Evolutionary conservation across 2,888 invertebrate species (phyloP), one percentile per base, ranked within the genome.

Genomic region (Leucophenga maculata): DNA sequence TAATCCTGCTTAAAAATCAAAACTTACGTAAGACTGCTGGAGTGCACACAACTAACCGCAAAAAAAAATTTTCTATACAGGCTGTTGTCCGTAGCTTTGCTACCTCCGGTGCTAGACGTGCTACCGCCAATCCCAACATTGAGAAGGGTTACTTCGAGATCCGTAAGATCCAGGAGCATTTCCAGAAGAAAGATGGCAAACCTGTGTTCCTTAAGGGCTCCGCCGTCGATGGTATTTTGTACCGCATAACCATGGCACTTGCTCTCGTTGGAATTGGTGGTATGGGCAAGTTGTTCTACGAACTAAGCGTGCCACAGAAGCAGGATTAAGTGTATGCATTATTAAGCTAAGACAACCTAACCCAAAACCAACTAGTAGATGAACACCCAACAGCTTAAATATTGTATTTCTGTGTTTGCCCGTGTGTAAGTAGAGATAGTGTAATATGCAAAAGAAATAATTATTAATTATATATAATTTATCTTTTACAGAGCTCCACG

Each of bases 181-280:
- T 85, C 74, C 89, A 89, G 75, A 82, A 85, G 64, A 77, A 85
- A 3, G 90, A 91, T 80, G 90, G 89, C 6, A 83, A 88, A 22
- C 91, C 90, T 1, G 86, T 91, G 1, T 90, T 89, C 76, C 79
- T 91, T 14, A 91, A 91, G 78, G 89, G 88, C 2, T 91, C 91
- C 6, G 18, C 79, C 0, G 68, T 79, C 26, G 91, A 91, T 76
- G 89, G 86, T 72, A 64, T 90, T 0, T 75, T 91, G 1, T 90
- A 87, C 77, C 84, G 86, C 16, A 13, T 85, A 1, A 90, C 90
- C 1, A 74, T 87, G 32, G 79, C 82, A 0, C 74, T 90, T 0
- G 80, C 85, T 46, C 32, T 85, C 9, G 73, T 88, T 46, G 90
- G 89, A 8, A 8, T 89, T 8, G 87, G 84, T 26, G 84, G 86